Percentiles rank a stretch among this genome's conserved stretches.
phyloP scores from a whole-genome alignment of 2,888 invertebrate species.

The Eristalis intricaria region DNA sequence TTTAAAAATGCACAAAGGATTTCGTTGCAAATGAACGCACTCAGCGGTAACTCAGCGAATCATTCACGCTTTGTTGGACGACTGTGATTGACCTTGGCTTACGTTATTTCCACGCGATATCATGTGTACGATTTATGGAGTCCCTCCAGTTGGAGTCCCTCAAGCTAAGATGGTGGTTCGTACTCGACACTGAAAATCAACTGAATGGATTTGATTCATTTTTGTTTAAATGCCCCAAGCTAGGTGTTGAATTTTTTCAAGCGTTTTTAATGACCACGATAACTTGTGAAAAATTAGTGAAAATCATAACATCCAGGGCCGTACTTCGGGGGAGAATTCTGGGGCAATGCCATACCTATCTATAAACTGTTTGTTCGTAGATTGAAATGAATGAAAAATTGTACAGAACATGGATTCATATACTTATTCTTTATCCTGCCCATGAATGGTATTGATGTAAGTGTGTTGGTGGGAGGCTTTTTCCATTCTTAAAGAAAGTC shows the following conservation, averaged over 20 bases:
- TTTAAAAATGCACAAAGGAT: neutral
- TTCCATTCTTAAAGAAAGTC: no score
- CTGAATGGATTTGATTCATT: neutral
- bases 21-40: neutral
- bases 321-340: no score
- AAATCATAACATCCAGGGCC: no score
- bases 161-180: neutral
- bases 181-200: neutral
- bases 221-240: neutral
- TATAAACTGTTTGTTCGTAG: no score
- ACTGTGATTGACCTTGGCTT: neutral
- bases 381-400: no score
- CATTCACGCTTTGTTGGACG: neutral
- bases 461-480: no score
- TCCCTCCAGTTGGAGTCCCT: neutral
- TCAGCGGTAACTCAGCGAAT: neutral
- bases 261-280: neutral
- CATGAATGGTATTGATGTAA: no score
- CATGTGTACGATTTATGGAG: neutral
- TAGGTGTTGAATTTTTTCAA: neutral
- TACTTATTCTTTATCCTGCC: no score
- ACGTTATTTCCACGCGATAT: neutral
- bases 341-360: no score
- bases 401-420: no score
- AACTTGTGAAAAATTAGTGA: no score